Percentiles rank a stretch among this genome's conserved stretches.
Evolutionary conservation across 2,888 invertebrate genomes (phyloP).

Genomic region (Catocala fraxini): DNA sequence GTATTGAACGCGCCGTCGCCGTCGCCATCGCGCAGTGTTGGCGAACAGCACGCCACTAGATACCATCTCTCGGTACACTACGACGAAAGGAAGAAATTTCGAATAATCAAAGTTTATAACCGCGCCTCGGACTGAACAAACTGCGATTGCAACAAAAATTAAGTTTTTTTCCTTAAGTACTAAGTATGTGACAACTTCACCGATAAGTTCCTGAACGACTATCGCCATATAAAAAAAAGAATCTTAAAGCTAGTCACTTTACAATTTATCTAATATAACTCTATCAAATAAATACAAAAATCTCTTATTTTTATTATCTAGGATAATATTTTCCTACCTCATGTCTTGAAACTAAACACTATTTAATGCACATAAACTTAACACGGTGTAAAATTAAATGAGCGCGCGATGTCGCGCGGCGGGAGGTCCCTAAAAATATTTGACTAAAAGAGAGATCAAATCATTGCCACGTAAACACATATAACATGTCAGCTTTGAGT

Average conservation of each 20-base stretch:
- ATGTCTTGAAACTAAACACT: constrained; percentile 85
- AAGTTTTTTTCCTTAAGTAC: constrained; percentile 82
- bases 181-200: constrained; percentile 72
- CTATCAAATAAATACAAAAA: constrained; percentile 88
- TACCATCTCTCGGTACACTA: constrained; percentile 25
- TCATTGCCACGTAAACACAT: constrained; percentile 89
- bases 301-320: constrained; percentile 83
- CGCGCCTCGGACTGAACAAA: constrained; percentile 49
- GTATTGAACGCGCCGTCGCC: constrained; percentile 47
- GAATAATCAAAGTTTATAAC: constrained; percentile 28
- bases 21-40: no score
- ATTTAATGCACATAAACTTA: constrained; percentile 67
- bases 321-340: constrained; percentile 85
- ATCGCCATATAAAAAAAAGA: constrained; percentile 84
- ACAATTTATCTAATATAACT: constrained; percentile 87
- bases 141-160: constrained; percentile 69
- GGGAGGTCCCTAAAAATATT: constrained; percentile 88
- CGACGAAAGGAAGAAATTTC: constrained; percentile 27
- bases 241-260: constrained; percentile 83
- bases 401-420: constrained; percentile 61
- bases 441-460: constrained; percentile 92
- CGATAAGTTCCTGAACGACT: constrained; percentile 77
- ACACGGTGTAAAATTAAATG: constrained; percentile 78
- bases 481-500: constrained; percentile 66
- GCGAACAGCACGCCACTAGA: constrained; percentile 13